A percentile compares a stretch with the other conserved stretches of the same genome.
Conservation (phyloP, 1,140 invertebrate species). For the Cyphomyrmex costatus region DNA sequence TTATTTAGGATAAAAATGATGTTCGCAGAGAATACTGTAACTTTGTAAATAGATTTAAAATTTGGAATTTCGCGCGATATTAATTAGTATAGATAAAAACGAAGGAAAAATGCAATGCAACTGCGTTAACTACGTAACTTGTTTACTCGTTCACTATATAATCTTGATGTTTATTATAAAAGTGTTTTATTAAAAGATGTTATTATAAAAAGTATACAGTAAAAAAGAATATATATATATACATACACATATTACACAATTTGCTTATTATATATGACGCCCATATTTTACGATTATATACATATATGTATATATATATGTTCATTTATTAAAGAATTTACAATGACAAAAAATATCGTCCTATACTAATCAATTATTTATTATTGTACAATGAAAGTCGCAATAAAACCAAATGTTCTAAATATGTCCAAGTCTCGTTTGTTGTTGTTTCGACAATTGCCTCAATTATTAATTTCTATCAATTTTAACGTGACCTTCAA, state of each 20-base stretch:
- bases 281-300: slow-evolving; percentile 32
- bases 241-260: slow-evolving; percentile 33
- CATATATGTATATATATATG: neutral
- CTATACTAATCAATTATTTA: slow-evolving; percentile 85
- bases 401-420: slow-evolving; percentile 85
- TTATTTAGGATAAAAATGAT: slow-evolving; percentile 13
- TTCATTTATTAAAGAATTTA: slow-evolving; percentile 28
- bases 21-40: slow-evolving; percentile 48
- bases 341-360: slow-evolving; percentile 47
- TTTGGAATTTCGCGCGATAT: neutral
- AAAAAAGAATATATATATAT: slow-evolving; percentile 61
- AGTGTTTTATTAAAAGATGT: no score
- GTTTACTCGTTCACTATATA: slow-evolving; percentile 75
- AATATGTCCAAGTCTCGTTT: slow-evolving; percentile 79
- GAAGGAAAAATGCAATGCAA: neutral
- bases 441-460: slow-evolving; percentile 55
- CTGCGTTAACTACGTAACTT: slow-evolving; percentile 61
- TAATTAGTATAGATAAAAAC: slow-evolving; percentile 23
- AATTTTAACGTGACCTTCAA: slow-evolving; percentile 6
- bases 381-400: slow-evolving; percentile 85
- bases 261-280: slow-evolving; percentile 28
- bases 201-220: slow-evolving; percentile 53
- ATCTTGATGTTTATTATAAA: slow-evolving; percentile 69
- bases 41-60: slow-evolving; percentile 19
- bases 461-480: neutral